Conservation (phyloP, 2,113 vertebrate species). For the Oophaga pumilio region DNA sequence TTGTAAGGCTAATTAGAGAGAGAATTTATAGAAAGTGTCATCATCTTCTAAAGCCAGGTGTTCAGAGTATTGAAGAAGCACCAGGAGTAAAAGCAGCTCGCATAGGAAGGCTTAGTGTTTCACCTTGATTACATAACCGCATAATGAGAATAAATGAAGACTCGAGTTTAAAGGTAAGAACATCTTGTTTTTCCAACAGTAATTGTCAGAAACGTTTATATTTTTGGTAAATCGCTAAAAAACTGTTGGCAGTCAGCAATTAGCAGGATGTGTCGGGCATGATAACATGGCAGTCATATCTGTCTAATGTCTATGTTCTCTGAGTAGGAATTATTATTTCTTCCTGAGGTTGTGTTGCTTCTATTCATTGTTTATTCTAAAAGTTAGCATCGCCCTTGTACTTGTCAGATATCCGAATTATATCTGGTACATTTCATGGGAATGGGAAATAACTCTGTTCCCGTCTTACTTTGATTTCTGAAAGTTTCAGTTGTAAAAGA, state of each 20-base stretch:
- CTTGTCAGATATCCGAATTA: neutral
- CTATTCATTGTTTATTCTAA: no score
- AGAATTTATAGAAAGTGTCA: constrained; percentile 56
- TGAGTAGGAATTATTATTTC: neutral
- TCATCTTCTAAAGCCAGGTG: constrained; percentile 56
- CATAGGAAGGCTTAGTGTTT: neutral
- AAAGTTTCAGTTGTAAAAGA: no score
- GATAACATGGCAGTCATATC: neutral
- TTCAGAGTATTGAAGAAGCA: neutral
- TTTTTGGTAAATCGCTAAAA: neutral
- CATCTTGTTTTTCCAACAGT: neutral
- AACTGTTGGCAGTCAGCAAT: neutral
- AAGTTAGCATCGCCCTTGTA: no score
- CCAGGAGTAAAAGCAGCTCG: neutral
- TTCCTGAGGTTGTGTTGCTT: no score
- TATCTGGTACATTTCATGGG: neutral
- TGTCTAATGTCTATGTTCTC: neutral
- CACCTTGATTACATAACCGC: neutral
- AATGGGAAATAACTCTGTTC: no score
- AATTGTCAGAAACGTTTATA: neutral
- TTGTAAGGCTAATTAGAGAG: constrained; percentile 46
- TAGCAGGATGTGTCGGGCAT: neutral
- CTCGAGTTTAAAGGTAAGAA: constrained; percentile 26
- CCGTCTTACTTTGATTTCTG: no score
- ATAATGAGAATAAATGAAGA: neutral